Conservation (phyloP, 2,113 vertebrate genomes). For the Salvator merianae region DNA sequence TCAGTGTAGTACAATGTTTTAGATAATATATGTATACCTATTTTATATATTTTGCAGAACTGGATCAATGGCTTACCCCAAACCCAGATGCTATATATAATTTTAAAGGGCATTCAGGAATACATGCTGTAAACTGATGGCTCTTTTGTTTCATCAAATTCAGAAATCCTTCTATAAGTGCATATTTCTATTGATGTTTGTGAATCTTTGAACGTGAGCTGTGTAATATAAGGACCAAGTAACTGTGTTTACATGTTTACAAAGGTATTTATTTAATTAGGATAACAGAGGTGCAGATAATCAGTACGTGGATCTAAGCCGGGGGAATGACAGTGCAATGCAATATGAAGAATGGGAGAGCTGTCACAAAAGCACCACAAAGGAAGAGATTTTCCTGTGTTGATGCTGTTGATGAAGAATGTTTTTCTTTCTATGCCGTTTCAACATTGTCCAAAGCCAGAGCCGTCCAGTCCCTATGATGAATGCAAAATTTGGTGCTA, state of each 20-base stretch:
- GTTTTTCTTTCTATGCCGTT: slow-evolving; percentile 40
- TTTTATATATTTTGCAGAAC: slow-evolving; percentile 75
- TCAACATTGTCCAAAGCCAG: slow-evolving; percentile 45
- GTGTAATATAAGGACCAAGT: slow-evolving; percentile 68
- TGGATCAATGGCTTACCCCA: slow-evolving; percentile 66
- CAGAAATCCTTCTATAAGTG: slow-evolving; percentile 71
- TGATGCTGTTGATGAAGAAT: slow-evolving; percentile 19
- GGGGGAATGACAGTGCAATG: slow-evolving; percentile 24
- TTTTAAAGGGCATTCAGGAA: slow-evolving; percentile 68
- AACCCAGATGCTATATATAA: slow-evolving; percentile 70
- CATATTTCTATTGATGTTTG: slow-evolving; percentile 74
- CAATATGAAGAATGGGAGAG: not conserved
- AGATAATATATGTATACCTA: slow-evolving; percentile 47
- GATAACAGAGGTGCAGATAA: slow-evolving; percentile 69
- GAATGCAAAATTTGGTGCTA: slow-evolving; percentile 63
- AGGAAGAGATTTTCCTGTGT: slow-evolving; percentile 43
- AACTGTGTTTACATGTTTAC: slow-evolving; percentile 74
- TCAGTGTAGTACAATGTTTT: slow-evolving; percentile 58
- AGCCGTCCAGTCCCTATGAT: slow-evolving; percentile 53
- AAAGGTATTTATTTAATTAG: slow-evolving; percentile 70
- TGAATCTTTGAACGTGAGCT: slow-evolving; percentile 67
- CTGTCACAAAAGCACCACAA: slow-evolving; percentile 4
- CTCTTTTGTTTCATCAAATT: slow-evolving; percentile 66
- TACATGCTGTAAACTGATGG: slow-evolving; percentile 57
- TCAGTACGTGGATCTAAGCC: slow-evolving; percentile 50